These are phyloP conservation scores for Desmodus rotundus DNA, from an alignment of 2,113 vertebrate genomes.

Conservation along the genomic window DNA sequence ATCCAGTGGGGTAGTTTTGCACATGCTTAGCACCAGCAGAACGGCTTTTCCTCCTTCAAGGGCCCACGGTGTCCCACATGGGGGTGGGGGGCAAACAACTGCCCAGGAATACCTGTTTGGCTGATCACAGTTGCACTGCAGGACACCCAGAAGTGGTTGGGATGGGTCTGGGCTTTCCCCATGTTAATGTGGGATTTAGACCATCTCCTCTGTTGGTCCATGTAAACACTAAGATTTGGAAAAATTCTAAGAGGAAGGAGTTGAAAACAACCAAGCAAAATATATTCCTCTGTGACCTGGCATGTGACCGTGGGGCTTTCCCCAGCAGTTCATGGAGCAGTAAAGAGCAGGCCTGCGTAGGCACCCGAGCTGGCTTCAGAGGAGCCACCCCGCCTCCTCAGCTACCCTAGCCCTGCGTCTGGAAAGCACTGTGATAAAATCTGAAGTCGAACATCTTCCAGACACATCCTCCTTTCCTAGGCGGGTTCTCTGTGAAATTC, in stretches of 20 bases:
- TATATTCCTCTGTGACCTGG: not conserved
- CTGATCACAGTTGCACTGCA: fast-evolving
- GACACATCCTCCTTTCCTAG: not conserved
- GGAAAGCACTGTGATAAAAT: not conserved
- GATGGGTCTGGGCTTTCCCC: not conserved
- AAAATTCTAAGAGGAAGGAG: not conserved
- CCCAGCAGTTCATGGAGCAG: not conserved
- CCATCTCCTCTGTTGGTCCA: not conserved
- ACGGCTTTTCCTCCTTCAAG: not conserved
- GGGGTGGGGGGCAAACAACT: not conserved
- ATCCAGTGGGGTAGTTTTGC: not conserved
- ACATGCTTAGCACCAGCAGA: not conserved
- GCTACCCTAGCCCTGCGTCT: not conserved
- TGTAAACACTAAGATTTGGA: not conserved
- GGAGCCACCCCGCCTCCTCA: not conserved
- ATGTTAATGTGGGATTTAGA: not conserved
- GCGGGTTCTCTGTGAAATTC: not conserved
- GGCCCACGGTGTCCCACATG: fast-evolving
- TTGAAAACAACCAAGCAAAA: not conserved
- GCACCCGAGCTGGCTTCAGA: not conserved
- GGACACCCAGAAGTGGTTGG: not conserved
- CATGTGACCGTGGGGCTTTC: not conserved
- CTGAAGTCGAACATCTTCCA: not conserved
- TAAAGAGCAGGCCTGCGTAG: not conserved
- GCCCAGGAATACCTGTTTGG: not conserved